phyloP scores from a whole-genome alignment of 2,113 vertebrate genomes.

The Albula goreensis region DNA sequence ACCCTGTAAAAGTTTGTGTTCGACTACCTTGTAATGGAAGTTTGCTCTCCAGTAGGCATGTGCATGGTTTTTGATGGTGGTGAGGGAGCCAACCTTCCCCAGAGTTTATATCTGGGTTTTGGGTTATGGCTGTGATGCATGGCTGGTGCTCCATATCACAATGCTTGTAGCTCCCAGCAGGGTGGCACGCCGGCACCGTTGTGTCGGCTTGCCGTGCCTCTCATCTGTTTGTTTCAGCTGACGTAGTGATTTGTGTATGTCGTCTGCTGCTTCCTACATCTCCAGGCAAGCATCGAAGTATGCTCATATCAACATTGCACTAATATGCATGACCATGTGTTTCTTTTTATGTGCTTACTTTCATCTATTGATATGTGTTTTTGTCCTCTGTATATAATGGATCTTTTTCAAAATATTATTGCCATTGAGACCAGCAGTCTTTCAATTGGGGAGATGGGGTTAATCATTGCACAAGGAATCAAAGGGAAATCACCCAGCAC shows the following conservation, averaged over 20 bases:
- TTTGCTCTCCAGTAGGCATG: not conserved
- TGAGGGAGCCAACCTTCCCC: not conserved
- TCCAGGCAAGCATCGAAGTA: conserved; percentile 41
- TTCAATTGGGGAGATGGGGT: conserved; percentile 32
- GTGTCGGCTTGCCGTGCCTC: not conserved
- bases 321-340: conserved; percentile 38
- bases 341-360: conserved; percentile 33
- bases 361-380: not conserved
- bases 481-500: not conserved
- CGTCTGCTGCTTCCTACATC: conserved; percentile 59
- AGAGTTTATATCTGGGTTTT: not conserved
- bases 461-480: not conserved
- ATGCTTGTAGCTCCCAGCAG: not conserved
- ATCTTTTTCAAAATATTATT: conserved; percentile 53
- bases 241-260: conserved; percentile 31
- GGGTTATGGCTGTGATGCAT: conserved; percentile 17
- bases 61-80: conserved; percentile 2
- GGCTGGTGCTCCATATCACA: not conserved
- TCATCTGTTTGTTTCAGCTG: not conserved
- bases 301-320: conserved; percentile 42
- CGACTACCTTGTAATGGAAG: not conserved
- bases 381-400: conserved; percentile 54
- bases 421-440: conserved; percentile 48
- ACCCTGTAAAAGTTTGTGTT: not conserved
- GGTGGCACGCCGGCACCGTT: not conserved